phyloP scores from a whole-genome alignment of 2,888 invertebrate genomes.

The Zaprionus bogoriensis region DNA sequence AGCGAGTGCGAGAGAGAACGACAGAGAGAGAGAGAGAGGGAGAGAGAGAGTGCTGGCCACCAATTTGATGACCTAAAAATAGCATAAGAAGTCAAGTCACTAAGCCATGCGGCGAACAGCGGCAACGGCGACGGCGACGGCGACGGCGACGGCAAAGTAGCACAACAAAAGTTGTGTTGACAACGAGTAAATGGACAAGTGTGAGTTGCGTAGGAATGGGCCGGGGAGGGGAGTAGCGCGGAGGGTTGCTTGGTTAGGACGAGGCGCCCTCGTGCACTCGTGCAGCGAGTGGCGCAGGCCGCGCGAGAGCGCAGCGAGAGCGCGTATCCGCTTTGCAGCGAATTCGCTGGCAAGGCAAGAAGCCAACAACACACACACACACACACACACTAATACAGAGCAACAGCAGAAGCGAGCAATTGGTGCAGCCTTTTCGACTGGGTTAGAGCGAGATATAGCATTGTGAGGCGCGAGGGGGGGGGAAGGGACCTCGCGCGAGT shows the following conservation, averaged over 20 bases:
- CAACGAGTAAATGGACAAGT: constrained; percentile 54
- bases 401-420: constrained; percentile 11
- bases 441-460: neutral
- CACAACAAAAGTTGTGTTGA: constrained; percentile 78
- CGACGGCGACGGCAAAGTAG: constrained; percentile 51
- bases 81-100: constrained; percentile 71
- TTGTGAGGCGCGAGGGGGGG: neutral
- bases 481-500: neutral
- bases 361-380: neutral
- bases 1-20: neutral
- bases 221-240: neutral
- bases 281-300: constrained; percentile 24
- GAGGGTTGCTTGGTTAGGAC: neutral
- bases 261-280: constrained; percentile 18
- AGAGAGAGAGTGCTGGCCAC: constrained; percentile 48
- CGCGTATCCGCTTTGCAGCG: constrained; percentile 39
- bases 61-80: constrained; percentile 76
- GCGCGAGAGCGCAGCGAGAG: constrained; percentile 30
- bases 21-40: neutral
- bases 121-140: constrained; percentile 22
- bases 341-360: constrained; percentile 40
- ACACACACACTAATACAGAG: neutral
- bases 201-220: neutral
- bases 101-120: constrained; percentile 58
- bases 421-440: constrained; percentile 28